Conservation (phyloP, 2,888 invertebrate genomes). For the Chymomyza caudatula region DNA sequence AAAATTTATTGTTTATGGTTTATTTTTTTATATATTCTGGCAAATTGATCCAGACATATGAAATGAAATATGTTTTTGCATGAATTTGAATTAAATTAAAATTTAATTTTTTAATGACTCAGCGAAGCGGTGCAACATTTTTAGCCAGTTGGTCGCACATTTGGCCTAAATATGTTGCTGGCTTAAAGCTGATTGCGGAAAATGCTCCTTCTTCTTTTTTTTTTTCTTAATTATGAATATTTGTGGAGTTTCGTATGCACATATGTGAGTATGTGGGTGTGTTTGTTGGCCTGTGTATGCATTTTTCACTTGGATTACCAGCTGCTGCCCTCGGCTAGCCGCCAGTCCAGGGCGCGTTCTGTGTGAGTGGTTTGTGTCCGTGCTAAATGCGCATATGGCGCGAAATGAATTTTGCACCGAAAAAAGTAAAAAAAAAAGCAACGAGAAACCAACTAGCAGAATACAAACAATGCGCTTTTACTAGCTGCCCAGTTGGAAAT, state of each 20-base stretch:
- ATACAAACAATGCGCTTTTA: neutral
- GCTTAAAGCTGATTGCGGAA: neutral
- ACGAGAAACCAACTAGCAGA: neutral
- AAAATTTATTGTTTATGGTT: neutral
- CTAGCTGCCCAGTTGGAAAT: neutral
- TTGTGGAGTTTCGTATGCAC: neutral
- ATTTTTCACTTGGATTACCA: conserved; percentile 45
- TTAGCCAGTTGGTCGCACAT: conserved; percentile 14
- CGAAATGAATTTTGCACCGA: conserved; percentile 59
- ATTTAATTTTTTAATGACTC: conserved; percentile 53
- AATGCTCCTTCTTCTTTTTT: neutral
- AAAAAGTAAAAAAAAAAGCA: conserved; percentile 16
- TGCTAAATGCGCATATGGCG: conserved; percentile 69
- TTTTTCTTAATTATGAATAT: conserved; percentile 55
- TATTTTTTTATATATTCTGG: conserved; percentile 39
- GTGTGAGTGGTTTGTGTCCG: conserved; percentile 50
- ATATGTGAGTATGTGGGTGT: conserved; percentile 2
- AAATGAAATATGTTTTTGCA: conserved; percentile 41
- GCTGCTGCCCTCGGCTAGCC: conserved; percentile 22
- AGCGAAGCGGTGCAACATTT: neutral
- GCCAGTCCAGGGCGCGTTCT: conserved; percentile 12
- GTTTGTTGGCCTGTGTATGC: conserved; percentile 15
- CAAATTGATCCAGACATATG: conserved; percentile 19
- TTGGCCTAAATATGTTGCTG: conserved; percentile 52
- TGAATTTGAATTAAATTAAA: conserved; percentile 53